A percentile compares a stretch with the other conserved stretches of the same genome.
Evolutionary conservation across 1,140 invertebrate genomes (phyloP).

Genomic region (Alviniconcha marisindica): DNA sequence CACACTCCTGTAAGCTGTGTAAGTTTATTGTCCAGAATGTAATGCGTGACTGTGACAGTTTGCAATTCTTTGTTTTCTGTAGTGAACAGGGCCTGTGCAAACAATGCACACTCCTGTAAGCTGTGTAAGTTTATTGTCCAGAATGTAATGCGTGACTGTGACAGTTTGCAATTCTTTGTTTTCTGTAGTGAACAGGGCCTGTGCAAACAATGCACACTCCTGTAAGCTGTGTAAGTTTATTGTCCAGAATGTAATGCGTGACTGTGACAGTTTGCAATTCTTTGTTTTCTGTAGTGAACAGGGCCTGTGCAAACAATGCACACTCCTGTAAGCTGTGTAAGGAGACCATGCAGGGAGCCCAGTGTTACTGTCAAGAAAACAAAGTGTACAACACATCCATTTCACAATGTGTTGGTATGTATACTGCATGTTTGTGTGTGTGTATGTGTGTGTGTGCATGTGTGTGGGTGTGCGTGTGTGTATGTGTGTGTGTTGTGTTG

Average conservation of each 20-base stretch:
- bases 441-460: not conserved
- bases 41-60: not conserved
- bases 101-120: slow-evolving; percentile 78
- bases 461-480: not conserved
- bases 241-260: not conserved
- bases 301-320: slow-evolving; percentile 77
- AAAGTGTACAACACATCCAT: not conserved
- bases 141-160: not conserved
- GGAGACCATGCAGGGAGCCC: slow-evolving; percentile 56
- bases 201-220: slow-evolving; percentile 74
- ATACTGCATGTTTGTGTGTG: not conserved
- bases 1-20: slow-evolving; percentile 76
- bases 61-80: slow-evolving; percentile 32
- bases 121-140: slow-evolving; percentile 41
- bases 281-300: slow-evolving; percentile 48
- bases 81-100: slow-evolving; percentile 75
- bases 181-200: slow-evolving; percentile 69
- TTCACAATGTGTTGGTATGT: slow-evolving; percentile 18
- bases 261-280: not conserved
- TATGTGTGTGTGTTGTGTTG: not conserved
- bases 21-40: slow-evolving; percentile 8
- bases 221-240: slow-evolving; percentile 78
- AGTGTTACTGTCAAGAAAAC: slow-evolving; percentile 55
- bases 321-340: slow-evolving; percentile 77
- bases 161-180: slow-evolving; percentile 21